Conservation (phyloP, 2,113 vertebrate species). For the Hemibagrus wyckioides region DNA sequence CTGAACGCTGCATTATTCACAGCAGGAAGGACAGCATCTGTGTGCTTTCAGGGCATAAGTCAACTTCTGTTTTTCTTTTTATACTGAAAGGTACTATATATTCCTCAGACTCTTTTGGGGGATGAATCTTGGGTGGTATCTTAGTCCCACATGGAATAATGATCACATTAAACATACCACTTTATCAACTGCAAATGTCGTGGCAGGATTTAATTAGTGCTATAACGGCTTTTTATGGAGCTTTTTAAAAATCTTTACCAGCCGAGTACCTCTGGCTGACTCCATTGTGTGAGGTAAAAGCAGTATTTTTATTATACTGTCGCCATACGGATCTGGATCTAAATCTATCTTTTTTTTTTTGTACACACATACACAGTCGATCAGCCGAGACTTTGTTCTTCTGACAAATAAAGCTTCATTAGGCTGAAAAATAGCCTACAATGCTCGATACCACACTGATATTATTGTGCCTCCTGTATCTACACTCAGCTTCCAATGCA, state of each 20-base stretch:
- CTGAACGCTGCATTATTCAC: constrained; percentile 51
- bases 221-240: not conserved
- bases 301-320: constrained; percentile 8
- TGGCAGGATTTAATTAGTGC: not conserved
- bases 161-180: not conserved
- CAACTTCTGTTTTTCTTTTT: not conserved
- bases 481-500: not conserved
- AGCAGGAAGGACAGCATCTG: constrained; percentile 35
- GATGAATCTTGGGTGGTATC: not conserved
- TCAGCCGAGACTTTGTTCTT: not conserved
- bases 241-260: not conserved
- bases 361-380: not conserved
- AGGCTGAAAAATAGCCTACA: not conserved
- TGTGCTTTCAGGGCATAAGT: not conserved
- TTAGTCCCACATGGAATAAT: not conserved
- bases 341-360: not conserved
- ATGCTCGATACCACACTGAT: too few species aligned
- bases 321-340: not conserved
- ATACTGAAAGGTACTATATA: not conserved
- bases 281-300: constrained; percentile 1
- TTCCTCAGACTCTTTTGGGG: not conserved
- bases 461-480: not conserved
- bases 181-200: constrained; percentile 7
- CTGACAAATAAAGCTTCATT: not conserved
- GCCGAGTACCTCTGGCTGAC: not conserved